Percentiles rank a stretch among this genome's conserved stretches.
phyloP scores from a whole-genome alignment of 2,888 invertebrate species.

The Nomada flava region DNA sequence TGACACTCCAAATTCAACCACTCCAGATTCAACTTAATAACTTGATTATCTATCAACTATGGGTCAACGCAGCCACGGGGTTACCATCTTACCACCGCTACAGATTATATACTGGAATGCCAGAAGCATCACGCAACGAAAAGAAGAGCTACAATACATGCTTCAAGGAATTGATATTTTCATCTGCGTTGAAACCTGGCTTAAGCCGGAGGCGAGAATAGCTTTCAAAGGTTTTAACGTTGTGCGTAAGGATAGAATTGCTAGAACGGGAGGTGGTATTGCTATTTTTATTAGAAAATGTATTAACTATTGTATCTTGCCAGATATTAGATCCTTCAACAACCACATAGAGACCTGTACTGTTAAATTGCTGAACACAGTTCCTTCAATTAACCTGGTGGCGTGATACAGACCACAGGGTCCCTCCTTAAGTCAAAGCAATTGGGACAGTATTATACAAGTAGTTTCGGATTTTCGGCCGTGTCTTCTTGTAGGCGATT shows the following conservation, averaged over 20 bases:
- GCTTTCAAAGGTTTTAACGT: neutral
- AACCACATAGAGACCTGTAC: too few species aligned
- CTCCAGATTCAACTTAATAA: neutral
- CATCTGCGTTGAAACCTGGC: slow-evolving; percentile 5
- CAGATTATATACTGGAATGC: neutral
- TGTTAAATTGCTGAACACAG: too few species aligned
- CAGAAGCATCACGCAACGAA: neutral
- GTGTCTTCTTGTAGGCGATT: slow-evolving; percentile 9
- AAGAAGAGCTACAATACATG: neutral
- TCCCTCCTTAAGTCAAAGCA: too few species aligned
- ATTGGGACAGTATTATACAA: too few species aligned
- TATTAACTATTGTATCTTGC: too few species aligned
- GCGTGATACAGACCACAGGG: too few species aligned
- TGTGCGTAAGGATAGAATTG: slow-evolving; percentile 8
- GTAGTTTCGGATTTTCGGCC: too few species aligned
- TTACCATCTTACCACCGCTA: too few species aligned
- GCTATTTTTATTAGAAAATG: neutral
- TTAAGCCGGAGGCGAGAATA: neutral
- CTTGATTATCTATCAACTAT: neutral
- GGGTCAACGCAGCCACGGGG: too few species aligned
- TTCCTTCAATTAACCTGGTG: too few species aligned
- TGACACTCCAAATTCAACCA: too few species aligned
- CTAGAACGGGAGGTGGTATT: slow-evolving; percentile 3
- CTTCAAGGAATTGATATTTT: neutral
- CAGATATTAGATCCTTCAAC: too few species aligned